phyloP scores from a whole-genome alignment of 2,797 vertebrate species.

The Austrolebias charrua region DNA sequence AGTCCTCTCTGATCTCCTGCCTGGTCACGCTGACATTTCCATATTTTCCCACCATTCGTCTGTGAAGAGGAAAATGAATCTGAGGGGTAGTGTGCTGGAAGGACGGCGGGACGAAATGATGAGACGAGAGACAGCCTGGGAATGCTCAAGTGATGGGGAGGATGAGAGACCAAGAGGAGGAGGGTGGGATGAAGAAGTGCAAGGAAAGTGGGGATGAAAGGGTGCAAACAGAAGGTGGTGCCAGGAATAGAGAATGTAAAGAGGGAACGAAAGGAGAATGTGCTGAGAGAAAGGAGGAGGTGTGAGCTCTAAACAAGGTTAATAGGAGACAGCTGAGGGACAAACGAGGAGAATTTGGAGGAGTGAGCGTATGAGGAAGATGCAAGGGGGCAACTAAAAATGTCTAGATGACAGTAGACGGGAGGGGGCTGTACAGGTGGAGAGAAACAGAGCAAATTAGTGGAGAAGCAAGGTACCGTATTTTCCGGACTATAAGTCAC shows the following conservation, averaged over 20 bases:
- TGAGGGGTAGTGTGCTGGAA: slow-evolving; percentile 43
- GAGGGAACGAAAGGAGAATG: slow-evolving; percentile 44
- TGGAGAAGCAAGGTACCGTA: slow-evolving; percentile 11
- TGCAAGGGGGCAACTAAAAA: slow-evolving; percentile 44
- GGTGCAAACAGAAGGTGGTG: slow-evolving; percentile 53
- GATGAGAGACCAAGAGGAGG: slow-evolving; percentile 30
- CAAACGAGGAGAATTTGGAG: slow-evolving; percentile 40
- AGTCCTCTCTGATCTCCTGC: slow-evolving; percentile 55
- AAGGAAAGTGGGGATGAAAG: slow-evolving; percentile 63
- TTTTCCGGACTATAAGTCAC: no score
- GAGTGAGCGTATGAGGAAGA: slow-evolving; percentile 23
- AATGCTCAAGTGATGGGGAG: slow-evolving; percentile 62
- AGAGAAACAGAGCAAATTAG: slow-evolving; percentile 57
- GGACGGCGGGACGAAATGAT: slow-evolving; percentile 56
- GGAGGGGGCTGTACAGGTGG: slow-evolving; percentile 29
- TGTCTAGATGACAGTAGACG: slow-evolving; percentile 27
- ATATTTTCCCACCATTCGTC: slow-evolving; percentile 62
- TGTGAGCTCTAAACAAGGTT: slow-evolving; percentile 64
- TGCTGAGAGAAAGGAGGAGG: slow-evolving; percentile 40
- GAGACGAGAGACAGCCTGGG: slow-evolving; percentile 53
- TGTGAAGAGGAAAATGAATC: slow-evolving; percentile 59
- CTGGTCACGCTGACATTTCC: slow-evolving; percentile 69
- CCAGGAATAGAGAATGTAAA: slow-evolving; percentile 66
- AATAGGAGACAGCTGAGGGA: slow-evolving; percentile 55
- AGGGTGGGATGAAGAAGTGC: slow-evolving; percentile 7